phyloP scores from a whole-genome alignment of 2,113 vertebrate species.

The Varanus komodoensis region DNA sequence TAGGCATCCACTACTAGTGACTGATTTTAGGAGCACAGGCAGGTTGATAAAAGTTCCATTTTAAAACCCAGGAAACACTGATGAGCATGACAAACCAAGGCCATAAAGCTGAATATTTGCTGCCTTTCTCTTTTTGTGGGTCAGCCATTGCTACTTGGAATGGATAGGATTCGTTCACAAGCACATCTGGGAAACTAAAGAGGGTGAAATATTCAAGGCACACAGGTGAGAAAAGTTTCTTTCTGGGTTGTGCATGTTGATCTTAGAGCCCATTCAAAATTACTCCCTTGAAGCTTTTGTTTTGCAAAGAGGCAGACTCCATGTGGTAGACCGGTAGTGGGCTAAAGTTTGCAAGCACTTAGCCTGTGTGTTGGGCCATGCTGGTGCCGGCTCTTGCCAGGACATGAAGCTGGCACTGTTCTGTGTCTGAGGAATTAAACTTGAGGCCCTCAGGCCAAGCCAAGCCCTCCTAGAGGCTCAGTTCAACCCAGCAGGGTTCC shows the following conservation, averaged over 20 bases:
- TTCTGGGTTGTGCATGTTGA: background rate
- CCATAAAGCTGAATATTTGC: background rate
- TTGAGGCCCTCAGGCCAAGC: too few species aligned
- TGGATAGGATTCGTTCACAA: background rate
- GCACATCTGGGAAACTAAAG: background rate
- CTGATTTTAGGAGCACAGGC: background rate
- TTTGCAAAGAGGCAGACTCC: background rate
- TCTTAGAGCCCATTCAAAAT: background rate
- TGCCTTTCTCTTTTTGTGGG: background rate
- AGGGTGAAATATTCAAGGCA: background rate
- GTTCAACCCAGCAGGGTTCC: too few species aligned
- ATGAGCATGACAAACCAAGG: background rate
- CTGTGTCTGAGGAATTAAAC: background rate
- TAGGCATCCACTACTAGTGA: background rate
- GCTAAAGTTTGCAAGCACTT: background rate
- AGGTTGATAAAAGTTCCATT: background rate
- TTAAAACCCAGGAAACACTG: slow-evolving; percentile 21
- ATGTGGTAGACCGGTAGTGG: background rate
- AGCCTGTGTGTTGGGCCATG: background rate
- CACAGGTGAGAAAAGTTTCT: background rate
- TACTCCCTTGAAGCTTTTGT: background rate
- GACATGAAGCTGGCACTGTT: too few species aligned
- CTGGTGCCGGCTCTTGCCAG: background rate
- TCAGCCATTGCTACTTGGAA: background rate
- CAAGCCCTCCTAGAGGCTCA: too few species aligned